Base-by-base conservation (phyloP, 2,113 vertebrate genomes). In the Arenaria interpres region DNA sequence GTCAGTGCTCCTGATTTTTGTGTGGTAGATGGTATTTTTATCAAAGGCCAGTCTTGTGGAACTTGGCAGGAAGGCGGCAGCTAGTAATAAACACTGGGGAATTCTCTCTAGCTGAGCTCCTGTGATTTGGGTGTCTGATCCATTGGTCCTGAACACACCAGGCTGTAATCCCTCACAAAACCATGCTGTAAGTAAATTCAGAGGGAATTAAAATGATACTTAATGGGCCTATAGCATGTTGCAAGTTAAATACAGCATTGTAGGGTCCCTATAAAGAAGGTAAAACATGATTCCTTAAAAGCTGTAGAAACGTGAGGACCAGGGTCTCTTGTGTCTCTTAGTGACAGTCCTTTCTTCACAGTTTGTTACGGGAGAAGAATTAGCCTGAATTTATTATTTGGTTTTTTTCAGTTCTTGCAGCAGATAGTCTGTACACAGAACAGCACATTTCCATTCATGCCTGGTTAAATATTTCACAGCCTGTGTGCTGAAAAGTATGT, bases 401-500 rank as follows among this genome's bases (percentile, higher is more conserved):
- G n/a, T 33, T 57, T 59, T 62, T 59, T 81, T 63, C 54, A 78
- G 48, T 74, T 85, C 72, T 86, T 76, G 18, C 39, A 77, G 14
- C 77, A 72, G 35, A 21, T 33, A 71, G 48, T 19, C 75, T 56
- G 6, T 79, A 10, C 78, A 54, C n/a, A 59, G 75, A 46, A 80
- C 85, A 93, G 59, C 86, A 77, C 68, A 46, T 63, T 53, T 88
- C 25, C 73, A 25, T 67, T 76, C 74, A 69, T 94, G 89, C 62
- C 32, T 81, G 37, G 60, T 92, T 88, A 85, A 53, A 37, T 28
- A 8, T 62, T 41, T 86, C 67, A 53, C 87, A 96, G 96, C 90
- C 96, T 95, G 96, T 96, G 79, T 96, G 69, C 25, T 96, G 90
- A 82, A 72, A 96, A 83, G 78, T 59, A 8, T 43, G 71, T 93